Percentiles rank a stretch among this genome's conserved stretches.
Evolutionary conservation across 2,797 vertebrate genomes (phyloP).

Genomic region (Rhadinocentrus ornatus): DNA sequence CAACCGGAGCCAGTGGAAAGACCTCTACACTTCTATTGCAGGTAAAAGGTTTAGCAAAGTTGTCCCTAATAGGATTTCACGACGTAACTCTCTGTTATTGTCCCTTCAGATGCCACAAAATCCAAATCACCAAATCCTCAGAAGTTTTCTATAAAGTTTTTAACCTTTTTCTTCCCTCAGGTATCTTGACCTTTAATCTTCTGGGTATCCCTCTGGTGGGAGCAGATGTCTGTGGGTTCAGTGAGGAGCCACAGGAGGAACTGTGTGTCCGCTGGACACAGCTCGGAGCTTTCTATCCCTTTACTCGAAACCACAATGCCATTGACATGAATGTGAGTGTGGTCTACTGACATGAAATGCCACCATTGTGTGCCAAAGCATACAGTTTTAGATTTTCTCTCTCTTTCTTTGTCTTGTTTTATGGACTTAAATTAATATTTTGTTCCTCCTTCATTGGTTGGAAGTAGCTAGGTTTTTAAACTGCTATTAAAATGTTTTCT

Average conservation of each 20-base stretch:
- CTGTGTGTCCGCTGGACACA: slow-evolving; percentile 91
- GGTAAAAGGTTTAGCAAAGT: slow-evolving; percentile 69
- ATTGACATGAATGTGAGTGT: slow-evolving; percentile 75
- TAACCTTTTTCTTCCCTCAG: slow-evolving; percentile 61
- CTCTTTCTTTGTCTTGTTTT: too few relatives aligned
- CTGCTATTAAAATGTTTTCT: slow-evolving; percentile 1
- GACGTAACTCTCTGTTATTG: neutral
- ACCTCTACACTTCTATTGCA: slow-evolving; percentile 87
- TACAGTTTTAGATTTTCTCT: neutral
- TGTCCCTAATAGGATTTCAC: neutral
- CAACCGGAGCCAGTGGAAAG: slow-evolving; percentile 90
- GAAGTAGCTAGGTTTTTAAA: neutral
- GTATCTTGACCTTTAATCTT: slow-evolving; percentile 90
- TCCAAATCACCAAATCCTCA: neutral
- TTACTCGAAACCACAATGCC: slow-evolving; percentile 89
- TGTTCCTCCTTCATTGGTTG: neutral
- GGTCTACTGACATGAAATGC: neutral
- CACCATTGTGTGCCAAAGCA: neutral
- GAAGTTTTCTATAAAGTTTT: neutral
- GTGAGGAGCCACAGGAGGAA: slow-evolving; percentile 85
- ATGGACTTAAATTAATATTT: neutral
- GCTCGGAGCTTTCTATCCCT: slow-evolving; percentile 91
- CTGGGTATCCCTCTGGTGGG: slow-evolving; percentile 88
- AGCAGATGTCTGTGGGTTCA: slow-evolving; percentile 90
- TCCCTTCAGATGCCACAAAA: neutral